These are phyloP conservation scores for Seira musarum DNA, from an alignment of 2,888 invertebrate species.

Conservation along the genomic window DNA sequence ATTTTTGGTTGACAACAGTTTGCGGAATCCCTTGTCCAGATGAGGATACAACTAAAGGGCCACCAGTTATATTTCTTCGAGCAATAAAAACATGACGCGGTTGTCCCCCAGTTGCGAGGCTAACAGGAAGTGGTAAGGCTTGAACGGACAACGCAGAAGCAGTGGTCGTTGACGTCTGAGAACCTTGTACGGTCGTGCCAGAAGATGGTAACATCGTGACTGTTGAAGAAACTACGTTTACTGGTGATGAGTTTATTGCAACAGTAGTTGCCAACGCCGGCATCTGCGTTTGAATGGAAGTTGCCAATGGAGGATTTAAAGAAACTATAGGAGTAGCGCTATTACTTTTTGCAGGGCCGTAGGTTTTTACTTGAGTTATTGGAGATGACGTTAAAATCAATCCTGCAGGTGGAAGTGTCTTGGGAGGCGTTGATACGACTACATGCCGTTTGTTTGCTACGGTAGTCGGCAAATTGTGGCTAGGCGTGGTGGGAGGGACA, in stretches of 20 bases:
- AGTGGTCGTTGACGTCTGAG: background rate
- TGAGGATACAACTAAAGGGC: constrained; percentile 36
- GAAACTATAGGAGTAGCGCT: constrained; percentile 6
- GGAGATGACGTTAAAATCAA: constrained; percentile 32
- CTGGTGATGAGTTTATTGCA: background rate
- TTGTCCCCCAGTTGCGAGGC: constrained; percentile 30
- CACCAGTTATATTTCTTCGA: constrained; percentile 58
- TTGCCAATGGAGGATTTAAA: constrained; percentile 2
- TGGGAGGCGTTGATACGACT: constrained; percentile 24
- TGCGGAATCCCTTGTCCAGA: constrained; percentile 35
- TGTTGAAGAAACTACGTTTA: background rate
- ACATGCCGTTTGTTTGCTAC: constrained; percentile 14
- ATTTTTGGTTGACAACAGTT: constrained; percentile 58
- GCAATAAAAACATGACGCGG: constrained; percentile 66
- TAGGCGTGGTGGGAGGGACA: background rate
- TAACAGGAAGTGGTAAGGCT: constrained; percentile 26
- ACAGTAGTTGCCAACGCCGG: background rate
- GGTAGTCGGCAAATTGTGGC: background rate
- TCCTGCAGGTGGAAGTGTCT: constrained; percentile 43
- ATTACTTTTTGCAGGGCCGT: constrained; percentile 60
- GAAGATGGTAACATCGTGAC: background rate
- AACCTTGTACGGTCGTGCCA: background rate
- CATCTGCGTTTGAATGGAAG: background rate
- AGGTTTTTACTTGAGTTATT: constrained; percentile 61
- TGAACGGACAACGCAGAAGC: constrained; percentile 22